phyloP scores from a whole-genome alignment of 2,888 invertebrate species.

The Hyposoter didymator region DNA sequence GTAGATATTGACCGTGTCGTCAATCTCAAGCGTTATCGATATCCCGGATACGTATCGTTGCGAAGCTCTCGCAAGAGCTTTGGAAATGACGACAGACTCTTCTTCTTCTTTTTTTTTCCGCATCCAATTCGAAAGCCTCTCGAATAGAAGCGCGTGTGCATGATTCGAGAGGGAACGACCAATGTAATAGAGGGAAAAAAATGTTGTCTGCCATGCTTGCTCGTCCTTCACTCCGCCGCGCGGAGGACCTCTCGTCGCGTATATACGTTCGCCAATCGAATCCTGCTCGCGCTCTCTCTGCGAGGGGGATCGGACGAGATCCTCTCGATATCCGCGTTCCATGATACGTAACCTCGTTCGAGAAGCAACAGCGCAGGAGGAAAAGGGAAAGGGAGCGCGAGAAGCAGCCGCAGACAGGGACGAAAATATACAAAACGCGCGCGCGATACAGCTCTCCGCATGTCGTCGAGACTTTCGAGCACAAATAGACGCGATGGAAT shows the following conservation, averaged over 20 bases:
- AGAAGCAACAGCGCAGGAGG: no score
- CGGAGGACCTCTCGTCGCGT: constrained; percentile 41
- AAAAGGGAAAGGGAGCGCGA: constrained; percentile 8
- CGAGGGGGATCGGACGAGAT: constrained; percentile 40
- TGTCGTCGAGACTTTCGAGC: not conserved
- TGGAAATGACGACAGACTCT: constrained; percentile 21
- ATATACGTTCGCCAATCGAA: constrained; percentile 54
- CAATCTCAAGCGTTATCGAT: not conserved
- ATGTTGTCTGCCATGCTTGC: constrained; percentile 25
- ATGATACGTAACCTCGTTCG: constrained; percentile 64
- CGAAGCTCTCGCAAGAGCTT: constrained; percentile 22
- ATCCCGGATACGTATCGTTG: constrained; percentile 9
- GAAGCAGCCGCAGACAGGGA: constrained; percentile 16
- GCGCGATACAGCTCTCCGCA: constrained; percentile 1
- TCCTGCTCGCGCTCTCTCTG: no score
- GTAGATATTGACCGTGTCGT: not conserved
- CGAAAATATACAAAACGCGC: not conserved
- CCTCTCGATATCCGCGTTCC: constrained; percentile 62
- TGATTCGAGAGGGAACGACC: constrained; percentile 24
- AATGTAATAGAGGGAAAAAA: constrained; percentile 25
- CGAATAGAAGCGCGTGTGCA: constrained; percentile 10
- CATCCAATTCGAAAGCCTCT: constrained; percentile 19
- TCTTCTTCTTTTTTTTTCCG: constrained; percentile 22
- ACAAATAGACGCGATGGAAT: constrained; percentile 44
- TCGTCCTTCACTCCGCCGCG: constrained; percentile 38